Conservation (phyloP, 2,113 vertebrate species). For the Hippopotamus amphibius region DNA sequence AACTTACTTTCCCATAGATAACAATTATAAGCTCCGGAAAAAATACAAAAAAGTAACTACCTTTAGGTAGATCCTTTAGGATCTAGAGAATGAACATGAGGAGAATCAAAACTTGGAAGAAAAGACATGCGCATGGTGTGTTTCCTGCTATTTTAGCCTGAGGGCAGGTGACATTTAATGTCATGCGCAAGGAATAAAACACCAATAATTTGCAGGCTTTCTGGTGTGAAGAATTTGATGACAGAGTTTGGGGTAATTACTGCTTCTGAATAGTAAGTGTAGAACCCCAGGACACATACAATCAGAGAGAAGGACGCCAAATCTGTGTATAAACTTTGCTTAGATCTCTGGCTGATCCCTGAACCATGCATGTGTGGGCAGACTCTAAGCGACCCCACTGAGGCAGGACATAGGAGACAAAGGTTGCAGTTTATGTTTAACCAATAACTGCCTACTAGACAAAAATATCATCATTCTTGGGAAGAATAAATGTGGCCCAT, state of each 20-base stretch:
- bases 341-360: background rate
- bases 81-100: background rate
- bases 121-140: accelerated
- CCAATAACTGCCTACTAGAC: background rate
- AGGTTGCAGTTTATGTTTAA: background rate
- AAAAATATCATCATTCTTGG: background rate
- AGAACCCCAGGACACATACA: background rate
- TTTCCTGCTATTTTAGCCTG: background rate
- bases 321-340: background rate
- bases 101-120: background rate
- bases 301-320: background rate
- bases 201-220: background rate
- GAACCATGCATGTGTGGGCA: background rate
- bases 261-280: background rate
- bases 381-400: background rate
- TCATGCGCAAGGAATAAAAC: background rate
- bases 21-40: background rate
- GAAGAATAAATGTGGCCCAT: background rate
- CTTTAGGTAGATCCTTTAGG: background rate
- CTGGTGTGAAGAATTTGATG: background rate
- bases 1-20: background rate
- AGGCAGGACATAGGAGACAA: background rate
- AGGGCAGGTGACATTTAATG: background rate
- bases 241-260: background rate
- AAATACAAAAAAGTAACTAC: background rate